Evolutionary conservation across 2,888 invertebrate species (phyloP), one percentile per base, ranked within the genome.

Genomic region (Xestia rhomboidea): DNA sequence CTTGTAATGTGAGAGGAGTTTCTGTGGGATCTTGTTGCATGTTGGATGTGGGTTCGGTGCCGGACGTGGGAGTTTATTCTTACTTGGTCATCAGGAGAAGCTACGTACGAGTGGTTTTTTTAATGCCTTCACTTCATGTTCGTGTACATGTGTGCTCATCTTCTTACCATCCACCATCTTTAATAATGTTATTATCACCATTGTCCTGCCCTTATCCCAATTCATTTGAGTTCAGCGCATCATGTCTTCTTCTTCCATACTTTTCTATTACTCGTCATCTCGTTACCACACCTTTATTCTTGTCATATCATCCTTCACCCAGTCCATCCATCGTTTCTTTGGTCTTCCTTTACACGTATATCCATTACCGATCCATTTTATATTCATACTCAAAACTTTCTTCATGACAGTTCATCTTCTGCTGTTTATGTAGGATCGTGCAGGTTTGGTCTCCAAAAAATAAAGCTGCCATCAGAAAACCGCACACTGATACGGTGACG

Each of bases 1-100:
- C 7, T 34, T 30, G 79, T 68, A 57, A 81, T 51, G 15, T 68
- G 49, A 81, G 18, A 81, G 1, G 13, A 2, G 8, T 51, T 44
- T 0, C 15, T 68, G 18, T 81, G 63, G 38, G 46, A 51, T 27
- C 27, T 44, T 68, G 51, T 38, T 27, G 21, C 4, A 1, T n/a
- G 15, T 49, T 60, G 62, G 73, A 62, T 73, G 60, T 73, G 44
- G 62, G 63, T 57, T 54, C 15, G 30, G 2, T 74, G 3, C 38
- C 63, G 67, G 81, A 63, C 24, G 63, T 24, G 41, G 21, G 21
- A 67, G 11, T 70, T 54, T 34, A 2, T 51, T 70, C 63, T 71
- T 27, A 51, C 15, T 71, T 24, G 18, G 15, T 38, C 13, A 62
- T 34, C 34, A 41, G 13, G 1, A 1, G 46, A 24, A 4, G 27